Percentiles rank a stretch among this genome's conserved stretches.
Conservation (phyloP, 2,113 vertebrate species). For the Phylloscopus trochiloides region DNA sequence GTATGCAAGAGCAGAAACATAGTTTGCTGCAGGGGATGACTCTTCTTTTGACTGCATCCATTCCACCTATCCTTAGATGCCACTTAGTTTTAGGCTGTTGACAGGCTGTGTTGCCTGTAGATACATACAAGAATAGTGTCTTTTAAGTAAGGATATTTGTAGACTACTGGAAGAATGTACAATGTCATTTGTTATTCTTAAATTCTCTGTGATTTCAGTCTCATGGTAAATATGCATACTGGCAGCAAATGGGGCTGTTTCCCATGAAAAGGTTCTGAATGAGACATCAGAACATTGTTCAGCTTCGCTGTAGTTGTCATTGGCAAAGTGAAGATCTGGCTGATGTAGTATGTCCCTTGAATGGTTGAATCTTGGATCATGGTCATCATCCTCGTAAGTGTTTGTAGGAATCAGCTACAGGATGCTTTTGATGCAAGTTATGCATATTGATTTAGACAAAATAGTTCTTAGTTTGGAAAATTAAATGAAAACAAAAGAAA, state of each 20-base stretch:
- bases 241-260: background rate
- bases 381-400: background rate
- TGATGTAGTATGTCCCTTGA: background rate
- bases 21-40: background rate
- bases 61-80: background rate
- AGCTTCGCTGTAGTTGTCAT: background rate
- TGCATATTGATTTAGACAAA: background rate
- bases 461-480: background rate
- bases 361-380: background rate
- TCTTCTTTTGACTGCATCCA: background rate
- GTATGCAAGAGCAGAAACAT: background rate
- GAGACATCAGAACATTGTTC: background rate
- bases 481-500: background rate
- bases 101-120: background rate
- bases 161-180: background rate
- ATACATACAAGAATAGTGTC: background rate
- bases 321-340: background rate
- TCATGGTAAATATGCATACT: background rate
- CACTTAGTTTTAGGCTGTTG: background rate
- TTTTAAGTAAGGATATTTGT: background rate
- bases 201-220: background rate
- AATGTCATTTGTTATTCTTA: background rate
- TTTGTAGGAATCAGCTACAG: background rate
- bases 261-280: background rate
- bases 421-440: background rate